Base-by-base conservation (phyloP, 1,140 invertebrate genomes). In the Heliothis subflexa region DNA sequence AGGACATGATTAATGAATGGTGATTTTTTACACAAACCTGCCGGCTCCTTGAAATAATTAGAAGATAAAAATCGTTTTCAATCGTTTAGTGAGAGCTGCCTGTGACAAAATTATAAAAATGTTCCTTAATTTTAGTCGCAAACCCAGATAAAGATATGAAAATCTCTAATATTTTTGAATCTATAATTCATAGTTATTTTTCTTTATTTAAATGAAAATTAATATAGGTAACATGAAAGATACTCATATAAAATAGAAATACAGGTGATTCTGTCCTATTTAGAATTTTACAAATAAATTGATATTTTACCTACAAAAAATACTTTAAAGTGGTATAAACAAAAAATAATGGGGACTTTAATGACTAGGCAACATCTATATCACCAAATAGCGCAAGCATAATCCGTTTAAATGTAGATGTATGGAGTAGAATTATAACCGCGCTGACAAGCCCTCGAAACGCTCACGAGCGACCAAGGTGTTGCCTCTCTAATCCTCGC, bases 381-480 rank as follows among this genome's bases (percentile, higher is more conserved):
- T 81, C 78, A 75, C 73, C 47, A 79, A 79, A 79, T 81, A 55
- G 64, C 73, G 74, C 81, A 80, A 81, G 80, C 62, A 68, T 89
- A 89, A 90, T 89, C 88, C 87, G 40, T 87, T 86, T 87, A 85
- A 85, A 90, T 88, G 71, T 86, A 90, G 87, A 86, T 84, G 87
- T 90, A 80, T 79, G 50, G 72, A 85, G 82, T 54, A 59, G 80
- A 81, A 83, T 87, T 87, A 88, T 84, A 81, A 88, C 85, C 78
- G 85, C 88, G 91, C 83, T 93, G 92, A 93, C 92, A 93, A 85
- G 87, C 86, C 78, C 87, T 88, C 81, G 84, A 86, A 84, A 73
- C 61, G 82, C 87, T 87, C 88, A 88, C 85, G 85, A 88, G 83
- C 79, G 77, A 85, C 83, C 86, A 92, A 91, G 89, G 91, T 92